phyloP scores from a whole-genome alignment of 2,797 vertebrate genomes.

The Oreochromis grahami region DNA sequence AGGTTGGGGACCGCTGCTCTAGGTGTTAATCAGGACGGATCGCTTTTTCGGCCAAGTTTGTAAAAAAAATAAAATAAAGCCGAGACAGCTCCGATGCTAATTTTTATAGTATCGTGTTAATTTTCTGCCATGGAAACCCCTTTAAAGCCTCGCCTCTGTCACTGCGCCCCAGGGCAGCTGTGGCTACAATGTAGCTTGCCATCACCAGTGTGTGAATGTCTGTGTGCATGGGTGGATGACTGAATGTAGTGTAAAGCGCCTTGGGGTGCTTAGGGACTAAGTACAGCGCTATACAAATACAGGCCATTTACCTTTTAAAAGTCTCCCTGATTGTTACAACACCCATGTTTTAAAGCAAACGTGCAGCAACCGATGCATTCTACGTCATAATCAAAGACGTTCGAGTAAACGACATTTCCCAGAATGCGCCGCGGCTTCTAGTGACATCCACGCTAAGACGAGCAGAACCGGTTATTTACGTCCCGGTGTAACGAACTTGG shows the following conservation, averaged over 20 bases:
- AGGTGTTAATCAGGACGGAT: not conserved
- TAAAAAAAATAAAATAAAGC: not conserved
- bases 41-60: not conserved
- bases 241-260: not conserved
- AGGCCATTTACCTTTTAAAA: not conserved
- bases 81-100: not conserved
- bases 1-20: not conserved
- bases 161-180: not conserved
- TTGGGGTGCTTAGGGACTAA: not conserved
- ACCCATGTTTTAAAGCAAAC: not conserved
- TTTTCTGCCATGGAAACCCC: not conserved
- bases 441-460: conserved; percentile 34
- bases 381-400: not conserved
- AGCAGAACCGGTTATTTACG: conserved; percentile 52
- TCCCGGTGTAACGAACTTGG: not conserved
- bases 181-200: not conserved
- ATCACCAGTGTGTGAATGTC: not conserved
- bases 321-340: not conserved
- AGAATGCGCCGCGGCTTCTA: conserved; percentile 32
- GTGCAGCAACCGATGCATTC: not conserved
- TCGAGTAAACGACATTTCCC: conserved; percentile 64
- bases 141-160: not conserved
- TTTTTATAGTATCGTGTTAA: not conserved
- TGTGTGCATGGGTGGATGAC: not conserved
- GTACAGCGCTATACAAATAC: not conserved